Conservation (phyloP, 2,888 invertebrate genomes). For the Leptopilina drosophilae region DNA sequence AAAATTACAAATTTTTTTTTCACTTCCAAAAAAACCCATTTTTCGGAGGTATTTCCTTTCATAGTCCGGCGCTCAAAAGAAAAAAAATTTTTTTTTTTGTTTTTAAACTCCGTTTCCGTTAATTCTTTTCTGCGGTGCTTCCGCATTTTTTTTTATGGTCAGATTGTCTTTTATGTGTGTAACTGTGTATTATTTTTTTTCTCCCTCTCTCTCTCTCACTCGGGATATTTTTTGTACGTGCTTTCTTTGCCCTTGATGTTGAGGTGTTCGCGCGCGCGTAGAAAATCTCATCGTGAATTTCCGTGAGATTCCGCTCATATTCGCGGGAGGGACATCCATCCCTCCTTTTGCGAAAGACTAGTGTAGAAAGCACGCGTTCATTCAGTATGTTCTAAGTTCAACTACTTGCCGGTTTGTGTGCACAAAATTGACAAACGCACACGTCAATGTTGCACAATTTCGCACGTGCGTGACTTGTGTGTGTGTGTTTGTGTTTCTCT, state of each 20-base stretch:
- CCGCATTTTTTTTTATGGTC: neutral
- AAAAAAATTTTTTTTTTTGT: neutral
- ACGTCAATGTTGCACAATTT: constrained; percentile 10
- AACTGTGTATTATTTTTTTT: neutral
- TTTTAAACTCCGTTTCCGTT: neutral
- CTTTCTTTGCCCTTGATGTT: constrained; percentile 18
- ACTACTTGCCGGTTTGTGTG: constrained; percentile 29
- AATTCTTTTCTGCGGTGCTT: too few species aligned
- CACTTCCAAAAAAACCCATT: too few species aligned
- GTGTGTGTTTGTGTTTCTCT: neutral
- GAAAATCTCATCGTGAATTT: constrained; percentile 32
- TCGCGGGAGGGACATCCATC: constrained; percentile 12
- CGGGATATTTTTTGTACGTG: neutral
- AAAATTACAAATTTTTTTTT: too few species aligned
- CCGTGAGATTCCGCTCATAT: constrained; percentile 25
- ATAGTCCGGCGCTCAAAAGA: too few species aligned
- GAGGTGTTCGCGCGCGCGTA: constrained; percentile 32
- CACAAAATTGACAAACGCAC: neutral
- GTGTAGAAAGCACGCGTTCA: constrained; percentile 40
- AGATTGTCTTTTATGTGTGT: neutral
- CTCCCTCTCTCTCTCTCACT: too few species aligned
- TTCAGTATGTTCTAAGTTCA: constrained; percentile 38
- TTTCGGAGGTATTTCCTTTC: too few species aligned
- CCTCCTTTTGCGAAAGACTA: constrained; percentile 6
- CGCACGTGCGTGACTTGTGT: constrained; percentile 34